These are phyloP conservation scores for Anthrax anthrax DNA, from an alignment of 2,888 invertebrate species.

Conservation along the genomic window DNA sequence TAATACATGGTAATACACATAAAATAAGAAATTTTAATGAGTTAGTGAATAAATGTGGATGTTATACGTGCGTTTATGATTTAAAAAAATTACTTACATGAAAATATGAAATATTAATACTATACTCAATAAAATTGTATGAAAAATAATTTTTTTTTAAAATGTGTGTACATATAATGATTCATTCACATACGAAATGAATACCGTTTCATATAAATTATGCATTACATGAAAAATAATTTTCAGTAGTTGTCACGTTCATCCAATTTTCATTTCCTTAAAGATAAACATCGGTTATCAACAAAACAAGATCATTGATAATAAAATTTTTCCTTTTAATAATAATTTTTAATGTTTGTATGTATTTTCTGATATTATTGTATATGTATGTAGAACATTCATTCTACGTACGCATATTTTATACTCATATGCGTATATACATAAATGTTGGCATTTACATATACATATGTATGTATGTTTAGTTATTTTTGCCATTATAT, in stretches of 20 bases:
- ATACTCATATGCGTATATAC: background rate
- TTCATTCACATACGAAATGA: too few species aligned
- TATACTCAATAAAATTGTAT: too few species aligned
- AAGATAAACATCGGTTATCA: background rate
- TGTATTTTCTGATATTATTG: background rate
- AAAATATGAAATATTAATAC: too few species aligned
- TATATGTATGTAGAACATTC: background rate
- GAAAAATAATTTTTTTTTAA: too few species aligned
- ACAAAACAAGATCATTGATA: background rate
- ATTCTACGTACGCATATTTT: background rate
- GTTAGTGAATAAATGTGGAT: too few species aligned
- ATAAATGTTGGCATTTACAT: background rate
- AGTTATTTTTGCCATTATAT: too few species aligned
- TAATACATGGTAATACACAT: too few species aligned
- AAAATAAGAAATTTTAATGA: too few species aligned
- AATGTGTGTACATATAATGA: too few species aligned
- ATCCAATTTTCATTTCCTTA: background rate
- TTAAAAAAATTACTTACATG: too few species aligned
- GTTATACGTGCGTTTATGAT: too few species aligned
- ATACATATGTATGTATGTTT: background rate
- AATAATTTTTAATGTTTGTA: background rate
- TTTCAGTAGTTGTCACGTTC: background rate
- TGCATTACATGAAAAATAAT: background rate
- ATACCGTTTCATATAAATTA: background rate
- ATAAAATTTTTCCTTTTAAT: too few species aligned